A percentile compares a stretch with the other conserved stretches of the same genome.
These are phyloP conservation scores for Drosophila anomalata DNA, from an alignment of 2,888 invertebrate genomes.

Conservation along the genomic window DNA sequence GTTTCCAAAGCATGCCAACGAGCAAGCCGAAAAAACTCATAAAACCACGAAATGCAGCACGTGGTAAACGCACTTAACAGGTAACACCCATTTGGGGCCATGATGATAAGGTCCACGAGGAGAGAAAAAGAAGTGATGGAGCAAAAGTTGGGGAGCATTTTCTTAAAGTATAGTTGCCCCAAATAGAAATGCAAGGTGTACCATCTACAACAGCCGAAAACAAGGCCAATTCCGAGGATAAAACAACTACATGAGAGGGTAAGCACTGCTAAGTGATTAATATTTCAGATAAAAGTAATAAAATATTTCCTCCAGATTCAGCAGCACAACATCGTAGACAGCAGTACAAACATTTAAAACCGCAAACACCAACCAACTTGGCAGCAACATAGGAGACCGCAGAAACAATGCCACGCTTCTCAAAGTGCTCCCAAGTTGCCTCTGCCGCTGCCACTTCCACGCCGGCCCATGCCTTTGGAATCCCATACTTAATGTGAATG, in stretches of 20 bases:
- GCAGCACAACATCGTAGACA: not conserved
- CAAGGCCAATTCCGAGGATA: not conserved
- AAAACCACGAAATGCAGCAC: constrained; percentile 67
- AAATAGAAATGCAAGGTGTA: not conserved
- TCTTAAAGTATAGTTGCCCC: not conserved
- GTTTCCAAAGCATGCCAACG: constrained; percentile 15
- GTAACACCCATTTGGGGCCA: constrained; percentile 76
- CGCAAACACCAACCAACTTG: constrained; percentile 5
- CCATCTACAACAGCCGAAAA: not conserved
- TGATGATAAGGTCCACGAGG: constrained; percentile 62
- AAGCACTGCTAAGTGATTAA: not conserved
- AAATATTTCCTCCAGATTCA: not conserved
- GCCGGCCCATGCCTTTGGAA: not conserved
- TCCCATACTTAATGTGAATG: constrained; percentile 47
- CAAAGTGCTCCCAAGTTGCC: constrained; percentile 49
- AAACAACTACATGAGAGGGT: too few relatives aligned
- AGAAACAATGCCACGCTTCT: constrained; percentile 48
- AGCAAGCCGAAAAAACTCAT: constrained; percentile 42
- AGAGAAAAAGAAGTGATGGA: constrained; percentile 3
- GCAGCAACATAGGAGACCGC: constrained; percentile 31
- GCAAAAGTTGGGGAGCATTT: not conserved
- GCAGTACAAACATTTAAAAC: constrained; percentile 5
- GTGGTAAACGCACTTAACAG: constrained; percentile 82
- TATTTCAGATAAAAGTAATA: not conserved
- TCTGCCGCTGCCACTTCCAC: constrained; percentile 4